Evolutionary conservation across 1,140 invertebrate species (phyloP).

Genomic region (Aleiodes sp.): DNA sequence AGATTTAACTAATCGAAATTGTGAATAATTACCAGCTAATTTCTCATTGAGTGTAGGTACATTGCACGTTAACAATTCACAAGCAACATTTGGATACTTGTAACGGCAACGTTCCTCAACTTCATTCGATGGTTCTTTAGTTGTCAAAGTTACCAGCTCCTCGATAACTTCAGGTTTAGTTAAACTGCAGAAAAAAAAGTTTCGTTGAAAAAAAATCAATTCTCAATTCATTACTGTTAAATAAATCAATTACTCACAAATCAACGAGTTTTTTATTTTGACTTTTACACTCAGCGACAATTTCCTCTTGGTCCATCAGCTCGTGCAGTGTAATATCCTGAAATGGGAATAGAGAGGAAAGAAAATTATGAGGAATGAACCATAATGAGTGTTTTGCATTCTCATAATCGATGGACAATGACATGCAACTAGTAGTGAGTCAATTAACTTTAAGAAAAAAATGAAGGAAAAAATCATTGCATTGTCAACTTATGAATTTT

Average conservation of each 20-base stretch:
- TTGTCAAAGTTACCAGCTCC: slow-evolving; percentile 87
- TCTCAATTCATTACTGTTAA: background rate
- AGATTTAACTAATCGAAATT: background rate
- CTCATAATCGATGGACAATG: background rate
- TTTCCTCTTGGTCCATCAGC: slow-evolving; percentile 93
- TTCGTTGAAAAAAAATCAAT: too few relatives aligned
- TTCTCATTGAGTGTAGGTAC: slow-evolving; percentile 86
- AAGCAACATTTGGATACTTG: slow-evolving; percentile 91
- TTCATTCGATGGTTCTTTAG: slow-evolving; percentile 82
- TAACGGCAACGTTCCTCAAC: slow-evolving; percentile 82
- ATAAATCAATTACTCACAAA: slow-evolving; percentile 77
- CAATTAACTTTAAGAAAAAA: slow-evolving; percentile 1
- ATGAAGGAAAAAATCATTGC: background rate
- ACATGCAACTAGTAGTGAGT: background rate
- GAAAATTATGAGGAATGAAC: background rate
- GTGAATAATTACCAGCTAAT: slow-evolving; percentile 70
- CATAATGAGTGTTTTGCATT: background rate
- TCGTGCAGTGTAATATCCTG: slow-evolving; percentile 91
- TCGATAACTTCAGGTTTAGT: slow-evolving; percentile 83
- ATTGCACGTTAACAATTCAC: slow-evolving; percentile 92
- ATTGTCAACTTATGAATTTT: too few relatives aligned
- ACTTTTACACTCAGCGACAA: slow-evolving; percentile 94
- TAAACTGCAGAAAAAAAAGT: slow-evolving; percentile 73
- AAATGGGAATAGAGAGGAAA: slow-evolving; percentile 52
- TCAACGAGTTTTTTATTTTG: slow-evolving; percentile 92